phyloP scores from a whole-genome alignment of 1,140 invertebrate species.

The Megalonaias nervosa region DNA sequence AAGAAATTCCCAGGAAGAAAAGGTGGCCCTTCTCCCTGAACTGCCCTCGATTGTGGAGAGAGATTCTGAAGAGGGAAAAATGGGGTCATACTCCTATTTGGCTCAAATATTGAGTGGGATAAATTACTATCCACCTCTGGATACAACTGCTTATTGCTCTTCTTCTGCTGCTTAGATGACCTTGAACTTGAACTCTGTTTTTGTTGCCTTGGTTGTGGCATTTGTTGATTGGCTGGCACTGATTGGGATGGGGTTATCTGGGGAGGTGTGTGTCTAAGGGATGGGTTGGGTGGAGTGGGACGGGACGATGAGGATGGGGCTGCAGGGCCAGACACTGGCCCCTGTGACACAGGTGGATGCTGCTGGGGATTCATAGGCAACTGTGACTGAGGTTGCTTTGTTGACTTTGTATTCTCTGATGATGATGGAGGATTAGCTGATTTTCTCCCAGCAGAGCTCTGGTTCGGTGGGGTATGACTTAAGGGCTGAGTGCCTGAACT shows the following conservation, averaged over 20 bases:
- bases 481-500: conserved; percentile 47
- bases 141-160: conserved; percentile 45
- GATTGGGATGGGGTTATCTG: conserved; percentile 25
- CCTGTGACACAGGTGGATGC: conserved; percentile 30
- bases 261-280: conserved; percentile 30
- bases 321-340: conserved; percentile 24
- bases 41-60: conserved; percentile 59
- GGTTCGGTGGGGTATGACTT: conserved; percentile 52
- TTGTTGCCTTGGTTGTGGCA: conserved; percentile 28
- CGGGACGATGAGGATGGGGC: conserved; percentile 17
- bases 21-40: conserved; percentile 60
- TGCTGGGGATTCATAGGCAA: conserved; percentile 32
- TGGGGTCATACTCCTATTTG: conserved; percentile 64
- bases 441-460: conserved; percentile 40
- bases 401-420: conserved; percentile 37
- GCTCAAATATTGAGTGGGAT: conserved; percentile 67
- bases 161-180: conserved; percentile 45
- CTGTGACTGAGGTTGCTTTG: conserved; percentile 44
- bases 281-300: conserved; percentile 29
- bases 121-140: conserved; percentile 61
- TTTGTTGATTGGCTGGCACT: conserved; percentile 13
- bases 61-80: conserved; percentile 63
- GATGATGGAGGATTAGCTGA: conserved; percentile 44
- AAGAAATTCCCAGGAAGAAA: conserved; percentile 66
- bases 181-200: conserved; percentile 41